Base-by-base conservation (phyloP, 2,888 invertebrate genomes). In the Ptychoptera albimana region DNA sequence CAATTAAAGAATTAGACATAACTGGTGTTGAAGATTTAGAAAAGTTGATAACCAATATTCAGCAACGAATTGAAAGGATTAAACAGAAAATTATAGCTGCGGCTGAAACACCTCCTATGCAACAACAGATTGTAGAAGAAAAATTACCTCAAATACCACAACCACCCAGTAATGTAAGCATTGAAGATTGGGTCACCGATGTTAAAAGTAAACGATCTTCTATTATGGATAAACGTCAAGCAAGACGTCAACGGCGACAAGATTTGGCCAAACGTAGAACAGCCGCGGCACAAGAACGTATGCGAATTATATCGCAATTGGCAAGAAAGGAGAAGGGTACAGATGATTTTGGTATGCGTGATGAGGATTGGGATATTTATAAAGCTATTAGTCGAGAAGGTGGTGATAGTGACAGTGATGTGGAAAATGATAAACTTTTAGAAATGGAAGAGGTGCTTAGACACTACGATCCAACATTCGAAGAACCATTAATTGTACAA, bases 291-390 rank as follows among this genome's bases (percentile, higher is more conserved):
- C 92, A 92, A 54, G 91, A 93, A 66, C 74, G 93, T 53, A 94
- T 94, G 93, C 74, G 89, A 52, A 83, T 93, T 52, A 91, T 94
- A 50, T 91, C 89, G 40, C 84, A 86, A 55, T 71, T 94, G 47
- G 92, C 93, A 2, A 68, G 75, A 23, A 80, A 80, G 55, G 81
- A 81, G 54, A 80, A 78, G 54, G 75, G 82, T 52, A 78, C 81
- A 49, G 91, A 92, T 57, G 92, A 93, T 60, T 94, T 94, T 68
- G 93, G 93, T 30, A 79, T 84, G 68, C 75, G 88, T 53, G 93
- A 93, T 62, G 88, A 89, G 57, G 93, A 94, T 61, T 94, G 93
- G 93, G 91, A 93, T 65, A 91, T 93, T 2, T 94, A 94, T 58
- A 93, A 93, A 67, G 85, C 79, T 16, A 87, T 93, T 44, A 82